Conservation (phyloP, 2,113 vertebrate species). For the Emydura subglobosa region DNA sequence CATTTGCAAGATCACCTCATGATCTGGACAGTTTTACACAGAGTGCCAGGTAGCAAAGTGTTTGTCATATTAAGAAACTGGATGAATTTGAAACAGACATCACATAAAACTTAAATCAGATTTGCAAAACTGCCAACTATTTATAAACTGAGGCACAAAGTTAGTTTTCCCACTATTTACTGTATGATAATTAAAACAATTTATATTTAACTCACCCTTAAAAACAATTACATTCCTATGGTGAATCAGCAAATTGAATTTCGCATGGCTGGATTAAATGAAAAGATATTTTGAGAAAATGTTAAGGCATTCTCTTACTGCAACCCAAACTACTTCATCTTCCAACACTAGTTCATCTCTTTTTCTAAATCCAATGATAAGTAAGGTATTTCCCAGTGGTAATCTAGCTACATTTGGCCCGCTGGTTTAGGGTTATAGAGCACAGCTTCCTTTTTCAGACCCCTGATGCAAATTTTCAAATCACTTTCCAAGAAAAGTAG, state of each 20-base stretch:
- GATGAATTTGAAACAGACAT: neutral
- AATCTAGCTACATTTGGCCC: neutral
- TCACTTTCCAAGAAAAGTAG: neutral
- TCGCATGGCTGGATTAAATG: neutral
- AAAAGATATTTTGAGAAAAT: neutral
- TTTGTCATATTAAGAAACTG: neutral
- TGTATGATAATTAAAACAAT: neutral
- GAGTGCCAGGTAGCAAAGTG: neutral
- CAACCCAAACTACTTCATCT: neutral
- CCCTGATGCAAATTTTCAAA: neutral
- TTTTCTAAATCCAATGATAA: neutral
- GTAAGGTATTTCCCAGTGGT: neutral
- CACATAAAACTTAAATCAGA: neutral
- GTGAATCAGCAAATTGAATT: neutral
- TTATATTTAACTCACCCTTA: neutral
- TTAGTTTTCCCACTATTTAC: neutral
- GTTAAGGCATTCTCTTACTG: neutral
- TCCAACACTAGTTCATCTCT: neutral
- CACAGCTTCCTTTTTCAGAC: neutral
- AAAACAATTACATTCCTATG: neutral
- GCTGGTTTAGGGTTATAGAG: neutral
- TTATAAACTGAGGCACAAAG: neutral
- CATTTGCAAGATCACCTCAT: neutral
- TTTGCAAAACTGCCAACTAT: neutral
- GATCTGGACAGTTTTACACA: neutral